Evolutionary conservation across 2,113 vertebrate genomes (phyloP).

Genomic region (Serinus canaria): DNA sequence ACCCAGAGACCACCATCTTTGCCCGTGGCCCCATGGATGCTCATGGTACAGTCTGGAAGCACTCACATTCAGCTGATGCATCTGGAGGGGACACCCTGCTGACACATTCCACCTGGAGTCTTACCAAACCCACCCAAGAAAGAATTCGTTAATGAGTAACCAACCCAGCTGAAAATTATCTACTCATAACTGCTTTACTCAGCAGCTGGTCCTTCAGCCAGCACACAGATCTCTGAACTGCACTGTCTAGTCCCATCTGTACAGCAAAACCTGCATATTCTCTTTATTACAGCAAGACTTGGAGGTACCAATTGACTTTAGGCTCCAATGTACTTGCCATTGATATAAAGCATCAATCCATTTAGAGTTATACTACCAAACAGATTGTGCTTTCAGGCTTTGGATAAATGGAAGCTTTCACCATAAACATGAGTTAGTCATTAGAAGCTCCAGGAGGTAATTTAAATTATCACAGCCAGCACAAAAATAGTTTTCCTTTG

Average conservation of each 20-base stretch:
- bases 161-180: not conserved
- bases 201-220: not conserved
- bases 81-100: not conserved
- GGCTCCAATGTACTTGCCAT: not conserved
- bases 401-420: constrained; percentile 1
- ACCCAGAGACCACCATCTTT: not conserved
- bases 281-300: not conserved
- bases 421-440: not conserved
- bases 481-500: constrained; percentile 12
- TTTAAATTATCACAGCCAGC: not conserved
- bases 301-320: not conserved
- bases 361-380: not conserved
- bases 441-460: not conserved
- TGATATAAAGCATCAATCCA: not conserved
- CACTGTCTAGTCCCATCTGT: not conserved
- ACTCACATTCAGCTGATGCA: not conserved
- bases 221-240: not conserved
- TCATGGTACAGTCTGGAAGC: not conserved
- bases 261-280: not conserved
- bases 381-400: not conserved
- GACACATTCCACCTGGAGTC: not conserved
- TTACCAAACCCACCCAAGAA: not conserved
- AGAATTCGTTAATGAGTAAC: not conserved
- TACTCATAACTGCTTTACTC: not conserved
- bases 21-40: not conserved